Conservation (phyloP, 2,797 vertebrate species). For the Melanotaenia parkinsoni region DNA sequence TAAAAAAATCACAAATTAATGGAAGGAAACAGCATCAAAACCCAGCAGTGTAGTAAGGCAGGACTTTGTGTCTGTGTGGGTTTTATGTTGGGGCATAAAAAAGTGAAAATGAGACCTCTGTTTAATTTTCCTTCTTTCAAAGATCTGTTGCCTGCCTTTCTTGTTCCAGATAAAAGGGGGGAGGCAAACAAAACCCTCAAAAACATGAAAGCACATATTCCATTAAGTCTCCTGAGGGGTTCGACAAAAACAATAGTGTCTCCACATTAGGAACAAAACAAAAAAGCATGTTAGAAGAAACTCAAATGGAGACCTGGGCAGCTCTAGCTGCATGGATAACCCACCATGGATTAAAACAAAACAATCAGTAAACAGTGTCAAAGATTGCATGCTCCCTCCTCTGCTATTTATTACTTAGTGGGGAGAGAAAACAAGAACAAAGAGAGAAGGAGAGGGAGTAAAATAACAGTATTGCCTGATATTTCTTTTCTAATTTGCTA, state of each 20-base stretch:
- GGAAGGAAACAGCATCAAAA: slow-evolving; percentile 13
- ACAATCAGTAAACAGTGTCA: slow-evolving; percentile 70
- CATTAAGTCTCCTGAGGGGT: slow-evolving; percentile 68
- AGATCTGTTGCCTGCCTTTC: slow-evolving; percentile 58
- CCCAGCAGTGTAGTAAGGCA: slow-evolving; percentile 18
- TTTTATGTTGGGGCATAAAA: slow-evolving; percentile 23
- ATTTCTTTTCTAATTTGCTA: slow-evolving; percentile 73
- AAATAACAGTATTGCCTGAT: slow-evolving; percentile 68
- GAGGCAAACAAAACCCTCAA: slow-evolving; percentile 51
- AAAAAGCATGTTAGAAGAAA: slow-evolving; percentile 53
- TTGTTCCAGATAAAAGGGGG: slow-evolving; percentile 53
- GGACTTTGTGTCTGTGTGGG: slow-evolving; percentile 24
- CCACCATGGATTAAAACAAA: slow-evolving; percentile 69
- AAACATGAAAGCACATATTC: slow-evolving; percentile 70
- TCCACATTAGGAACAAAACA: slow-evolving; percentile 66
- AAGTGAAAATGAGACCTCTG: slow-evolving; percentile 48
- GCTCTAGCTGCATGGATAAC: slow-evolving; percentile 70
- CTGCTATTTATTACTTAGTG: slow-evolving; percentile 63
- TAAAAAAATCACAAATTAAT: background rate
- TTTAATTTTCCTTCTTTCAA: slow-evolving; percentile 58
- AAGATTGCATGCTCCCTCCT: slow-evolving; percentile 52
- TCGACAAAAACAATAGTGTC: slow-evolving; percentile 57
- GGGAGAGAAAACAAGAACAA: slow-evolving; percentile 64
- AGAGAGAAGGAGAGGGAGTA: slow-evolving; percentile 56
- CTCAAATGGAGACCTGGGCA: slow-evolving; percentile 60